These are phyloP conservation scores for Drosophila formosana DNA, from an alignment of 2,888 invertebrate species.

Conservation along the genomic window DNA sequence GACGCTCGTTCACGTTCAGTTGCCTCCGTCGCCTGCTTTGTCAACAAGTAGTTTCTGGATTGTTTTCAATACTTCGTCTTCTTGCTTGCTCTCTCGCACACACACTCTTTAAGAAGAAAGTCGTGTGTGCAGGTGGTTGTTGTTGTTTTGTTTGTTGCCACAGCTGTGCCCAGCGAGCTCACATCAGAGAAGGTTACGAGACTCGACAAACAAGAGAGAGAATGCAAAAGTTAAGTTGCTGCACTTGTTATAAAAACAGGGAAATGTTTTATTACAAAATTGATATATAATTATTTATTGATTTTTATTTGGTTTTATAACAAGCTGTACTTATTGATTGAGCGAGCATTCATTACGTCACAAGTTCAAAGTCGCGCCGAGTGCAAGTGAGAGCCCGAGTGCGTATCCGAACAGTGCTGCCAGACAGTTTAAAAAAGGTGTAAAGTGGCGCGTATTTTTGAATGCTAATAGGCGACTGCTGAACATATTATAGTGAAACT, in stretches of 20 bases:
- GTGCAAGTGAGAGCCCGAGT: neutral
- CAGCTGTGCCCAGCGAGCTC: conserved; percentile 34
- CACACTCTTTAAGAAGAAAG: conserved; percentile 34
- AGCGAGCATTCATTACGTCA: conserved; percentile 1
- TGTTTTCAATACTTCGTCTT: conserved; percentile 30
- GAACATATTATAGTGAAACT: neutral
- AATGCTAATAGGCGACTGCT: neutral
- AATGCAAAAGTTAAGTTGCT: neutral
- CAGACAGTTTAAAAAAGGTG: neutral
- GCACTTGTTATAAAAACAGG: neutral
- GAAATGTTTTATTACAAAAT: neutral
- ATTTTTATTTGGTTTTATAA: neutral
- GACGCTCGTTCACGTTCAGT: neutral
- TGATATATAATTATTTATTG: neutral
- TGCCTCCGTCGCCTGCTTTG: conserved; percentile 26
- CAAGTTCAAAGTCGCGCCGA: neutral
- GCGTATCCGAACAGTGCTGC: neutral
- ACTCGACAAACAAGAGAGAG: neutral
- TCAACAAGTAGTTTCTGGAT: conserved; percentile 59
- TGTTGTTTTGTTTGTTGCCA: conserved; percentile 16
- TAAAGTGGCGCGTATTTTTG: neutral
- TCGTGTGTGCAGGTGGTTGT: conserved; percentile 29
- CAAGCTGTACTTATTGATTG: neutral
- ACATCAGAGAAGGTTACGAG: conserved; percentile 20
- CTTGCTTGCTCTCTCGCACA: conserved; percentile 20